Base-by-base conservation (phyloP, 2,113 vertebrate species). In the Chloroceryle aenea region DNA sequence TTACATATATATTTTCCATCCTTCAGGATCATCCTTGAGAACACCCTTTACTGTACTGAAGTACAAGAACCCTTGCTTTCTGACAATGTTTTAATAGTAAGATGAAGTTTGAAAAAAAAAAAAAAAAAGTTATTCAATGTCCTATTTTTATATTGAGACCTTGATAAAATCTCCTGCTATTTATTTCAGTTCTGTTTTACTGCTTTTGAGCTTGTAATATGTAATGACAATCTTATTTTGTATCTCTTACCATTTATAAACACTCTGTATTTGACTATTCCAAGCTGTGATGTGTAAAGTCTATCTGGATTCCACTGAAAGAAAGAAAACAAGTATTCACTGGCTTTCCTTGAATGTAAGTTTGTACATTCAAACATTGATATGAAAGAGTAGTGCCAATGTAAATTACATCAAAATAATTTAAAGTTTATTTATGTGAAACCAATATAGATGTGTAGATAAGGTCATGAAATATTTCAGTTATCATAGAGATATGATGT, bases 261-360 rank as follows among this genome's bases (percentile, higher is more conserved):
- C 4, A 42, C 25, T 58, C 50, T 64, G 13, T 18, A 34, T 69
- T 66, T 71, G 15, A 26, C 9, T 84, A 14, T 71, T 40, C 23
- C 38, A 72, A 40, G 14, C 7, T 40, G 12, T 63, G 32, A 56
- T 91, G 3, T 6, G 25, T 78, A 19, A 89, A 87, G 9, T 50
- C 34, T 66, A 5, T 58, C 40, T 53, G 12, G 4, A 53, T 69
- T 77, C 12, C 29, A 42, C 25, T 36, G n/a, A 61, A 77, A 85
- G 25, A 72, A 71, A 53, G 27, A 3, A 50, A 19, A 4, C 12
- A 59, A 26, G 3, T 73, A 40, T 81, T 67, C 0, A 0, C 38
- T 81, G 9, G 2, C 7, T 48, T 87, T 36, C 32, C 21, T 40
- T 59, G 23, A 72, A 72, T 4, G 1, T 20, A 85, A 13, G 30